A percentile compares a stretch with the other conserved stretches of the same genome.
Evolutionary conservation across 1,140 invertebrate genomes (phyloP).

Genomic region (Apocrypta bakeri): DNA sequence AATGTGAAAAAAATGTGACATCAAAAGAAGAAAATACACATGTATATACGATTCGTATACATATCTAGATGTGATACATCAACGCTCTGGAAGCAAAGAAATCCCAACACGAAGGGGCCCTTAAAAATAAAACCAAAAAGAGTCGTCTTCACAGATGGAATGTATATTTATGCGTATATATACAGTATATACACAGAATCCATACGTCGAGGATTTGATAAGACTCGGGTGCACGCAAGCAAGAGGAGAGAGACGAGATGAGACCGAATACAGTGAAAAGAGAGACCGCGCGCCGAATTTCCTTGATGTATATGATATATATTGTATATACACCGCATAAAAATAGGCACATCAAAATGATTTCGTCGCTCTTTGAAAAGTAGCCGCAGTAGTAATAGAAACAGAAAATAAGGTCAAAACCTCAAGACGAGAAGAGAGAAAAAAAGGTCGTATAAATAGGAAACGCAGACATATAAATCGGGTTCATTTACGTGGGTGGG

Average conservation of each 20-base stretch:
- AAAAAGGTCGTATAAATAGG: not conserved
- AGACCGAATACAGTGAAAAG: not conserved
- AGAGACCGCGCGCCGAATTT: not conserved
- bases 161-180: not conserved
- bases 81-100: not conserved
- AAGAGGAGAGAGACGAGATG: not conserved
- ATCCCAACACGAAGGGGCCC: not conserved
- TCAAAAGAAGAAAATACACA: not conserved
- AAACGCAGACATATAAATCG: constrained; percentile 10
- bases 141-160: not conserved
- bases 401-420: not conserved
- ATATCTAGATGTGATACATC: not conserved
- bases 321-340: not conserved
- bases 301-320: not conserved
- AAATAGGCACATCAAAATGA: not conserved
- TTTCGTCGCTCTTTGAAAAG: not conserved
- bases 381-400: not conserved
- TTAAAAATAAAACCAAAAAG: not conserved
- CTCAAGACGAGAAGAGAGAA: not conserved
- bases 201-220: not conserved
- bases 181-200: not conserved
- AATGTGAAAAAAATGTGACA: not conserved
- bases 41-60: not conserved
- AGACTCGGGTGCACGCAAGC: not conserved
- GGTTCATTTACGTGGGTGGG: not conserved